Evolutionary conservation across 2,888 invertebrate species (phyloP).

Genomic region (Pycnomerus fuliginosus): DNA sequence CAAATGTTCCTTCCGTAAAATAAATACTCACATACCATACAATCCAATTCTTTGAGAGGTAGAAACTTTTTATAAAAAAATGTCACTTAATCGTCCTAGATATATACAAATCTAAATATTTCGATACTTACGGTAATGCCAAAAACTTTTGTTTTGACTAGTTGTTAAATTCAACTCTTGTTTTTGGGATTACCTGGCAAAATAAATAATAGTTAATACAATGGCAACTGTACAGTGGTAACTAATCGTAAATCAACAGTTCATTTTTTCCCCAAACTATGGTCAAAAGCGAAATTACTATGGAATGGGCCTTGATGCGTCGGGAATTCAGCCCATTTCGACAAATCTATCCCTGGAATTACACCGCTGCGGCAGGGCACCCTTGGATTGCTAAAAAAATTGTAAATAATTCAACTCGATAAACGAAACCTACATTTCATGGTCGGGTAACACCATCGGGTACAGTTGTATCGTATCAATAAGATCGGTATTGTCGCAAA

Average conservation of each 20-base stretch:
- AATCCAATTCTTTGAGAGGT: too few species aligned
- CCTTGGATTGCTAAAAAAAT: conserved; percentile 82
- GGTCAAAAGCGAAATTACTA: conserved; percentile 24
- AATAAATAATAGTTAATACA: conserved; percentile 26
- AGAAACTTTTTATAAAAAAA: too few species aligned
- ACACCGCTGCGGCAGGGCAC: conserved; percentile 89
- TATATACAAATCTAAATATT: too few species aligned
- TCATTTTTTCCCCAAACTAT: conserved; percentile 31
- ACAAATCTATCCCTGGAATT: conserved; percentile 82
- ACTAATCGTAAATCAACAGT: conserved; percentile 1
- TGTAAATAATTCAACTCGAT: conserved; percentile 6
- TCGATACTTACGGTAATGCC: too few species aligned
- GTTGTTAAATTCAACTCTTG: too few species aligned
- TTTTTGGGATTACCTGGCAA: too few species aligned
- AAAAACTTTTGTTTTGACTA: too few species aligned
- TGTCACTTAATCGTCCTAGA: too few species aligned
- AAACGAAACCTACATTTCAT: conserved; percentile 76
- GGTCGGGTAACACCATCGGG: conserved; percentile 90
- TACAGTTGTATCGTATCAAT: conserved; percentile 89
- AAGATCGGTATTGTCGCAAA: conserved; percentile 90
- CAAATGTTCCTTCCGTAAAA: too few species aligned
- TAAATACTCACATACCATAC: too few species aligned
- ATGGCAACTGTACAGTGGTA: conserved; percentile 31
- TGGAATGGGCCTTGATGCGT: conserved; percentile 13
- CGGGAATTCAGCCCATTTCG: conserved; percentile 79